Evolutionary conservation across 2,113 vertebrate genomes (phyloP), one percentile per base, ranked within the genome.

Genomic region (Castor canadensis): DNA sequence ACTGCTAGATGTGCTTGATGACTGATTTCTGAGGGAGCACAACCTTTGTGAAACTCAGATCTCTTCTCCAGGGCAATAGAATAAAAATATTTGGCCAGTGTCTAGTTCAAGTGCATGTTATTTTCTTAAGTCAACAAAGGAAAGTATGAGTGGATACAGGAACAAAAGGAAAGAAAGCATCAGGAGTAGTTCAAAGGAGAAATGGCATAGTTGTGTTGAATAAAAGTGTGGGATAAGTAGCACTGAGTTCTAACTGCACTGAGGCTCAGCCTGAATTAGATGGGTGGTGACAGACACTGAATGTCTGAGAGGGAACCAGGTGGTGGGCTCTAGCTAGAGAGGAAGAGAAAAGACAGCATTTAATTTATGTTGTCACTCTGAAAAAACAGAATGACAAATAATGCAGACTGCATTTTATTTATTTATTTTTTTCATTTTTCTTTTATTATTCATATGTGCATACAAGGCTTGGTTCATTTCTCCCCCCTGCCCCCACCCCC

Each of bases 251-350:
- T 35, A 77, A 54, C 12, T 28, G 22, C 35, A 54, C 35, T 24
- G 35, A 38, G 13, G n/a, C 64, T 24, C 1, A 12, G 47, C 6
- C 2, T 72, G 4, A 5, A 24, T 77, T 32, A 16, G 12, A 26
- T 26, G 67, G 49, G 20, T 24, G 11, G 30, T 22, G 24, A 69
- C 24, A 30, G 24, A 49, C 26, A 38, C 2, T 28, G 45, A 40
- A 49, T 9, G 22, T 47, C 6, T 38, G 15, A 56, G 45, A 54
- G 6, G 35, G 45, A 89, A 49, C 22, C 12, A 86, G 32, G 40
- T 35, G 9, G 17, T 10, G 9, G 19, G 16, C 56, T 24, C 1
- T 9, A 1, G 0, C 1, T 54, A 6, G 35, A 20, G 72, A 83
- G 7, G 17, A 83, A 56, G 22, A 77, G 19, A 32, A 32, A 24